Evolutionary conservation across 2,888 invertebrate genomes (phyloP).

Genomic region (Lasioglossum calceatum): DNA sequence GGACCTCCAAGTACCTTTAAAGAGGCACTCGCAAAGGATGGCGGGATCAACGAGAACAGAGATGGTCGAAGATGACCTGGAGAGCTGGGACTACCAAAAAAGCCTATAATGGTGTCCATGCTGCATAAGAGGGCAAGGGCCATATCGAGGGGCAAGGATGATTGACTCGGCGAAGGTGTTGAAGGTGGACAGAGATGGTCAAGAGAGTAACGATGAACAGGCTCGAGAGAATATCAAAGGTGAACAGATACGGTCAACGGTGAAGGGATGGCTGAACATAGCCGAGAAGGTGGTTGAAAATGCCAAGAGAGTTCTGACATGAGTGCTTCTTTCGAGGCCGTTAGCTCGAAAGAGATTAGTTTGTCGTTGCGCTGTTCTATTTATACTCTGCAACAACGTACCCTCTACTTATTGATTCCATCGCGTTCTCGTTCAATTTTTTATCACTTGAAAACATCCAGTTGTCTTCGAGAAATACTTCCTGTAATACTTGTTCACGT

Average conservation of each 20-base stretch:
- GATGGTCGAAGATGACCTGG: background rate
- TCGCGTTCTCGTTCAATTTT: background rate
- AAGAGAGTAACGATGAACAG: background rate
- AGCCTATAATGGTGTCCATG: background rate
- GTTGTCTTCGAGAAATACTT: background rate
- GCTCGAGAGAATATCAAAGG: background rate
- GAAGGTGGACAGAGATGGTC: background rate
- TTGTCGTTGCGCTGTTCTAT: background rate
- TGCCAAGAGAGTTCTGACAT: background rate
- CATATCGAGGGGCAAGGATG: background rate
- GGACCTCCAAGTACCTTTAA: background rate
- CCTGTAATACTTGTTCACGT: background rate
- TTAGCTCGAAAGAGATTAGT: background rate
- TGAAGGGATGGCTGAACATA: background rate
- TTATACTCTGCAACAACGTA: background rate
- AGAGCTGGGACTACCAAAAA: background rate
- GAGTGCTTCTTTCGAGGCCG: background rate
- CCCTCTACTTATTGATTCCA: background rate
- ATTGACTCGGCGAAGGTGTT: background rate
- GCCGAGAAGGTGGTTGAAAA: background rate
- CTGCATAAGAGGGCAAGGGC: background rate
- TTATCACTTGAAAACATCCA: background rate
- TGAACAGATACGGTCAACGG: background rate
- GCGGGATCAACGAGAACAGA: background rate
- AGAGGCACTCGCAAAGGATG: background rate